Evolutionary conservation across 92 coral and sea anemone species (phyloP).

Genomic region (Epizoanthus ramosus): DNA sequence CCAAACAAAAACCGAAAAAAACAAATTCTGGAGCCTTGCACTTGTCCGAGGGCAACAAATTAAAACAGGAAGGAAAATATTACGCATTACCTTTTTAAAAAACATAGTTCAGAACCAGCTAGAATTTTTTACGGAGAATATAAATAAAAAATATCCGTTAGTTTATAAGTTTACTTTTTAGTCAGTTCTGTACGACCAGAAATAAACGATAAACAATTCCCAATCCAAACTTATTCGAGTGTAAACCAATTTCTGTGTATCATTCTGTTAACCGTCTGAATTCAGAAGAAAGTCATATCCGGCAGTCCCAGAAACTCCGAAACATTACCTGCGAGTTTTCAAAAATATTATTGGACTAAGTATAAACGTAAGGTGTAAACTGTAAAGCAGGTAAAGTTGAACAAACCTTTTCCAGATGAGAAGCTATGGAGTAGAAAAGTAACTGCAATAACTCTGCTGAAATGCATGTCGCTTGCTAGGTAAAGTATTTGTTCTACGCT

Average conservation of each 20-base stretch:
- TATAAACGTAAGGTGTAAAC: not conserved
- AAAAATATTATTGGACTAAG: not conserved
- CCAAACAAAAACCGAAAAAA: not conserved
- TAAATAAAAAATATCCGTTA: not conserved
- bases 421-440: not conserved
- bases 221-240: no score
- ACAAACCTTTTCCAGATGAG: constrained; percentile 39
- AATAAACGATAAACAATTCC: no score
- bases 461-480: not conserved
- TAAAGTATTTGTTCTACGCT: not conserved
- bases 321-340: not conserved
- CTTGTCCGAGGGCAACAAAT: not conserved
- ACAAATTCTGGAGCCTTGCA: not conserved
- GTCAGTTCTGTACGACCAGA: not conserved
- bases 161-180: not conserved
- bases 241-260: no score
- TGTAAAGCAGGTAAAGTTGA: no score
- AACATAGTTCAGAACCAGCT: not conserved
- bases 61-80: not conserved
- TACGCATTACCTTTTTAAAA: not conserved
- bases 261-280: no score
- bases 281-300: not conserved
- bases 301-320: not conserved
- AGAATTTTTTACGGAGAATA: not conserved
- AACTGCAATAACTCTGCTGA: not conserved